phyloP scores from a whole-genome alignment of 1,140 invertebrate species.

The Ostrea denselamellosa region DNA sequence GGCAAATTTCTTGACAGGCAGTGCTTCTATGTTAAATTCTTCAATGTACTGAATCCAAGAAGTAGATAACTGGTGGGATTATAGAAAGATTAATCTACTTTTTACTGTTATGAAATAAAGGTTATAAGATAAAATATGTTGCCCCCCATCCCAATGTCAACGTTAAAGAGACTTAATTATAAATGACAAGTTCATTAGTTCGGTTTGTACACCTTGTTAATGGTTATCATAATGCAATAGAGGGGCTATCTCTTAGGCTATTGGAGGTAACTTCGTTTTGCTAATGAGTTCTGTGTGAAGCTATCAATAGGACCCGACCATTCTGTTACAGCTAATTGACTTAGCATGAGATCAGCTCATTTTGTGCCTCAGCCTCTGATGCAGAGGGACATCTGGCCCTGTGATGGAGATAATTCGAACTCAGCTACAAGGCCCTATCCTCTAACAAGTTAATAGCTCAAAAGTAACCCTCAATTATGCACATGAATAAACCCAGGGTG shows the following conservation, averaged over 20 bases:
- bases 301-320: not conserved
- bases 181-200: constrained; percentile 4
- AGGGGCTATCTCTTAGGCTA: constrained; percentile 16
- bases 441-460: constrained; percentile 43
- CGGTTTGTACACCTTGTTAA: constrained; percentile 13
- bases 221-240: not conserved
- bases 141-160: no score
- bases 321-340: constrained; percentile 51
- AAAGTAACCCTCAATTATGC: constrained; percentile 52
- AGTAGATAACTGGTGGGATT: no score
- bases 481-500: constrained; percentile 46
- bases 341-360: constrained; percentile 50
- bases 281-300: constrained; percentile 1
- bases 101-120: no score
- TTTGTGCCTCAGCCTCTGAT: constrained; percentile 45
- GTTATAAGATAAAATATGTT: no score
- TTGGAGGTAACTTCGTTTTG: not conserved
- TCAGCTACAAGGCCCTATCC: not conserved
- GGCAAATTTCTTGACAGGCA: no score
- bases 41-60: no score
- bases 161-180: not conserved
- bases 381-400: constrained; percentile 50
- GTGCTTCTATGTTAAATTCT: no score
- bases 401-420: constrained; percentile 35
- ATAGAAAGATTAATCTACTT: no score